Percentiles rank a stretch among this genome's conserved stretches.
phyloP scores from a whole-genome alignment of 1,140 invertebrate genomes.

The Lordiphosa stackelbergi region DNA sequence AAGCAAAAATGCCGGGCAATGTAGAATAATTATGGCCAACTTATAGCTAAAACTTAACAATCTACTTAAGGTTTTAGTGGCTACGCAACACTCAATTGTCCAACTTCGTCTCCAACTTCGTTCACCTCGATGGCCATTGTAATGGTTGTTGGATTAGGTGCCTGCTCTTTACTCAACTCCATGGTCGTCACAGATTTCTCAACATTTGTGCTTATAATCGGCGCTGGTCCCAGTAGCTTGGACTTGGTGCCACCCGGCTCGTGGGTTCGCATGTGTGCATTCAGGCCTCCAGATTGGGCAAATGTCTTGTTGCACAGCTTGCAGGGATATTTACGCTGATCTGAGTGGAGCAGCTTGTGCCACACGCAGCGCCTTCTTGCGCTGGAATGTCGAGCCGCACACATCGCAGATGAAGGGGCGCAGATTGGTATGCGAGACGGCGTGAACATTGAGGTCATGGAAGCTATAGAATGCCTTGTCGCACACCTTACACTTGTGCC shows the following conservation, averaged over 20 bases:
- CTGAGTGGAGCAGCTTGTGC: constrained; percentile 76
- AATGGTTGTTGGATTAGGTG: neutral
- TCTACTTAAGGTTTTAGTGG: neutral
- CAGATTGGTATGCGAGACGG: constrained; percentile 77
- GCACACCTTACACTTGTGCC: constrained; percentile 81
- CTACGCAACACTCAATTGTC: constrained; percentile 28
- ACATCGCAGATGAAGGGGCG: constrained; percentile 78
- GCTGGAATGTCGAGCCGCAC: constrained; percentile 76
- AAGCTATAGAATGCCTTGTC: constrained; percentile 66
- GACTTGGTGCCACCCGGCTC: constrained; percentile 17
- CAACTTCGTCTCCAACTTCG: constrained; percentile 12
- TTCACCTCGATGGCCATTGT: constrained; percentile 17
- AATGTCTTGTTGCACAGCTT: constrained; percentile 79
- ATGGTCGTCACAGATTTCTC: constrained; percentile 26
- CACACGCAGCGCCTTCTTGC: constrained; percentile 69
- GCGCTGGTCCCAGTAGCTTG: neutral
- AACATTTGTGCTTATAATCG: neutral
- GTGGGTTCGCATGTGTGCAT: constrained; percentile 79
- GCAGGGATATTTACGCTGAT: constrained; percentile 80
- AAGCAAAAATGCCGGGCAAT: neutral
- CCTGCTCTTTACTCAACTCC: constrained; percentile 28
- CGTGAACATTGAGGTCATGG: constrained; percentile 74
- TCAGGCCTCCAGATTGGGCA: constrained; percentile 80
- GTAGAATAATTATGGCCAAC: neutral
- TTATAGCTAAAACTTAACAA: neutral